These are phyloP conservation scores for Agelas oroides DNA, from an alignment of 37 sponge, comb jelly and placozoan species.

Conservation along the genomic window DNA sequence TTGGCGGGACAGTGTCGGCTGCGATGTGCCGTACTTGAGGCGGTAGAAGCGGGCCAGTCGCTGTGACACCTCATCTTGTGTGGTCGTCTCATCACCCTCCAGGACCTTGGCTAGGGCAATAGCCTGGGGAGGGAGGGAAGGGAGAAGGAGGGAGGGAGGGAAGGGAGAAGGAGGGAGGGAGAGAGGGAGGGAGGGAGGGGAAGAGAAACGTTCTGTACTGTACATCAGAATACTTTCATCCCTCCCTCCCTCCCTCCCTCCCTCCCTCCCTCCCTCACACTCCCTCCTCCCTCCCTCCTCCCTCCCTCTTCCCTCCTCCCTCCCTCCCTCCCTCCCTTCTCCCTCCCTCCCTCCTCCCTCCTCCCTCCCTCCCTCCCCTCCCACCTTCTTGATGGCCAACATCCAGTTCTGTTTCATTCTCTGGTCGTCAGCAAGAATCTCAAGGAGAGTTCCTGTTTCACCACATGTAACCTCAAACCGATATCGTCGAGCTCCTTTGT, in stretches of 20 bases:
- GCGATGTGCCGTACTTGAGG: slow-evolving; percentile 53
- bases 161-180: background rate
- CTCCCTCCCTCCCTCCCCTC: background rate
- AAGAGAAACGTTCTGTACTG: background rate
- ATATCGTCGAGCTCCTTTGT: slow-evolving; percentile 43
- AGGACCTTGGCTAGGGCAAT: slow-evolving; percentile 53
- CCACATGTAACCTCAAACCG: slow-evolving; percentile 76
- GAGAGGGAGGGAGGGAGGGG: background rate
- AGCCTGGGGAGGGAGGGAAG: slow-evolving; percentile 22
- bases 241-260: background rate
- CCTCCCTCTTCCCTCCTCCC: background rate
- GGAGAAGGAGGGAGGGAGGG: slow-evolving; percentile 3
- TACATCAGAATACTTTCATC: background rate
- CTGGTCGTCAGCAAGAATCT: slow-evolving; percentile 64
- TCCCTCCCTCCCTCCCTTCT: background rate
- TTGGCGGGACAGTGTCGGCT: slow-evolving; percentile 36
- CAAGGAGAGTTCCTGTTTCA: slow-evolving; percentile 42
- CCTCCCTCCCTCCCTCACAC: background rate
- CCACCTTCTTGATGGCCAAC: slow-evolving; percentile 72
- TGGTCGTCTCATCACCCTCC: background rate
- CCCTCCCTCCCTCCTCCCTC: background rate
- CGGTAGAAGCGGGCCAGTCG: slow-evolving; percentile 44
- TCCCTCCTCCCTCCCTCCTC: background rate
- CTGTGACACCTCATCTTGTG: background rate
- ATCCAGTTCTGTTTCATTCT: slow-evolving; percentile 70